Conservation (phyloP, 2,113 vertebrate species). For the Piprites chloris region DNA sequence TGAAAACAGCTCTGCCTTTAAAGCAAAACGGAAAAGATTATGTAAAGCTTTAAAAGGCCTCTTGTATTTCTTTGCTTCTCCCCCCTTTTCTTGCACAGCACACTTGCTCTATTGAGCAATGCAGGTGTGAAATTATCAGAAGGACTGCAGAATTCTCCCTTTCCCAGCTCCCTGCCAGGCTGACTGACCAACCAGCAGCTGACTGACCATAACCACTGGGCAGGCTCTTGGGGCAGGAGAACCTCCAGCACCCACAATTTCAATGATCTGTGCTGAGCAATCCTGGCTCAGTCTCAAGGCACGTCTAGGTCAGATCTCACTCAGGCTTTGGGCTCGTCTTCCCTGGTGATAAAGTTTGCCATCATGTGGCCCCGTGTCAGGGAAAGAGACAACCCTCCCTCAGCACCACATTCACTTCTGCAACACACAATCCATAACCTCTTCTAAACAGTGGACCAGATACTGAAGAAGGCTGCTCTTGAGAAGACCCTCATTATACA, state of each 20-base stretch:
- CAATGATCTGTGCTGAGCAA: neutral
- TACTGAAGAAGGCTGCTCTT: neutral
- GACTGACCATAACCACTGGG: fast-evolving
- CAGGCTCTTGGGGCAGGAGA: neutral
- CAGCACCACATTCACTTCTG: neutral
- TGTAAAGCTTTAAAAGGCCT: neutral
- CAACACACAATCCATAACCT: neutral
- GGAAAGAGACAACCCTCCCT: neutral
- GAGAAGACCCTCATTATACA: neutral
- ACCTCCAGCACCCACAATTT: neutral
- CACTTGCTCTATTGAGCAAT: neutral
- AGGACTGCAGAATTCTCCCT: neutral
- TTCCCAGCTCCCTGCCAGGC: neutral
- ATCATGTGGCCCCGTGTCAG: fast-evolving
- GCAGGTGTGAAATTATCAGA: neutral
- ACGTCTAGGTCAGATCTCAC: neutral
- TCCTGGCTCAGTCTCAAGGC: neutral
- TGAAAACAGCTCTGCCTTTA: constrained; percentile 4
- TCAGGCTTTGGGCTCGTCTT: neutral
- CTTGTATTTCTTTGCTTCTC: neutral
- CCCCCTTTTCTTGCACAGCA: neutral
- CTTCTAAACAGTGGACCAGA: neutral
- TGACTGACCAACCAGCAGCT: neutral
- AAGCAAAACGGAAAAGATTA: constrained; percentile 33
- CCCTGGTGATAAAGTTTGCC: neutral